A percentile compares a stretch with the other conserved stretches of the same genome.
Evolutionary conservation across 2,888 invertebrate species (phyloP).

Genomic region (Eupithecia exiguata): DNA sequence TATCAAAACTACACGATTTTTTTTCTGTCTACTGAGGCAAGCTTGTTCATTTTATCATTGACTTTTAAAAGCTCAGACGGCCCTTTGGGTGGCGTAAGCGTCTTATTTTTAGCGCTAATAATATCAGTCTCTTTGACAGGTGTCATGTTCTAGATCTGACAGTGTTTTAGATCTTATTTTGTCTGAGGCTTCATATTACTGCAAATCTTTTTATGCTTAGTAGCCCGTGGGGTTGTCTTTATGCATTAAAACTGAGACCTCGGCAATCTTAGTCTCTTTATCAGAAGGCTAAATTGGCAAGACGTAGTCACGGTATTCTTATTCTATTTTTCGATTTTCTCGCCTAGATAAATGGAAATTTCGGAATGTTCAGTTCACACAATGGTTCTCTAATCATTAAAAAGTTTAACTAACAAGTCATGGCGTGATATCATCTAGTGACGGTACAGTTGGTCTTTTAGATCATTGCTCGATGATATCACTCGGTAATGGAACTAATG

Average conservation of each 20-base stretch:
- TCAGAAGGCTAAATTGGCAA: neutral
- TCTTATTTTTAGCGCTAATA: constrained; percentile 20
- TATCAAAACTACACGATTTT: neutral
- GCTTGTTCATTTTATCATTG: neutral
- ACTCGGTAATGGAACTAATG: neutral
- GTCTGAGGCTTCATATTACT: constrained; percentile 7
- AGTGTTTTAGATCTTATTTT: constrained; percentile 13
- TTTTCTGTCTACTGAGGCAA: neutral
- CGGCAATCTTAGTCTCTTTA: neutral
- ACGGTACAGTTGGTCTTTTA: neutral
- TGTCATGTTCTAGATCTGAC: constrained; percentile 20
- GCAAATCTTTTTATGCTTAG: neutral
- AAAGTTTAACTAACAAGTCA: neutral
- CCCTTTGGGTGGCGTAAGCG: neutral
- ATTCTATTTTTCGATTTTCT: neutral
- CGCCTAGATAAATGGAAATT: neutral
- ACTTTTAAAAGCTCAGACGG: neutral
- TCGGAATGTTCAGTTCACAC: neutral
- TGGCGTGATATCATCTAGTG: constrained; percentile 1
- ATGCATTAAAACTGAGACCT: neutral
- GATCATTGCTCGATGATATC: neutral
- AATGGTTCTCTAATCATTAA: neutral
- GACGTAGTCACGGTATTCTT: neutral
- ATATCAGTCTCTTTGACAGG: constrained; percentile 19
- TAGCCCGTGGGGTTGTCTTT: neutral